phyloP scores from a whole-genome alignment of 2,888 invertebrate species.

The Drosophila parthenogenetica region DNA sequence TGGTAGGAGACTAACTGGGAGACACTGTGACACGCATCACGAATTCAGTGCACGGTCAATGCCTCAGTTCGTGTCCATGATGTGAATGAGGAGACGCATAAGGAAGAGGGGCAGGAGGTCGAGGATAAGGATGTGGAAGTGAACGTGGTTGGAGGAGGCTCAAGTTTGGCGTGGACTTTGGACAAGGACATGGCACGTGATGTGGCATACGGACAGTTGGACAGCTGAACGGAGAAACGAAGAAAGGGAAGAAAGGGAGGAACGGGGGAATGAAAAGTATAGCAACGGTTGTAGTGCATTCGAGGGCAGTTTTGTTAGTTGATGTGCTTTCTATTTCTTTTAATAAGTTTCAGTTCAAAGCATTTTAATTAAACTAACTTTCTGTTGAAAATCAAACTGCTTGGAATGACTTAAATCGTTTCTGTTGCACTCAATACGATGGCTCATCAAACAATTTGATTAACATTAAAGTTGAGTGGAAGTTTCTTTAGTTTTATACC shows the following conservation, averaged over 20 bases:
- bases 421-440: too few relatives aligned
- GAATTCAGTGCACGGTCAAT: slow-evolving; percentile 49
- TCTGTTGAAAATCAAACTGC: too few relatives aligned
- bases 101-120: background rate
- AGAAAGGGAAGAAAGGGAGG: slow-evolving; percentile 4
- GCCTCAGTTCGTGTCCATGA: slow-evolving; percentile 38
- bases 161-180: slow-evolving; percentile 43
- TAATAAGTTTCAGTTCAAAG: too few relatives aligned
- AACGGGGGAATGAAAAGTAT: too few relatives aligned
- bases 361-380: too few relatives aligned
- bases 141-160: slow-evolving; percentile 6
- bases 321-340: too few relatives aligned
- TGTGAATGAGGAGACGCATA: slow-evolving; percentile 13
- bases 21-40: slow-evolving; percentile 39
- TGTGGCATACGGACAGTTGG: slow-evolving; percentile 36
- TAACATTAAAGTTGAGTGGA: too few relatives aligned
- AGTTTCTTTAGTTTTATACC: too few relatives aligned
- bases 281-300: background rate
- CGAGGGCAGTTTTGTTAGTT: slow-evolving; percentile 24
- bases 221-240: background rate
- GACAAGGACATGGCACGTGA: slow-evolving; percentile 42
- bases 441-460: too few relatives aligned
- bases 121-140: too few relatives aligned
- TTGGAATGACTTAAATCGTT: too few relatives aligned
- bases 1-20: background rate